phyloP scores from a whole-genome alignment of 2,888 invertebrate genomes.

The Drosophila emarginata region DNA sequence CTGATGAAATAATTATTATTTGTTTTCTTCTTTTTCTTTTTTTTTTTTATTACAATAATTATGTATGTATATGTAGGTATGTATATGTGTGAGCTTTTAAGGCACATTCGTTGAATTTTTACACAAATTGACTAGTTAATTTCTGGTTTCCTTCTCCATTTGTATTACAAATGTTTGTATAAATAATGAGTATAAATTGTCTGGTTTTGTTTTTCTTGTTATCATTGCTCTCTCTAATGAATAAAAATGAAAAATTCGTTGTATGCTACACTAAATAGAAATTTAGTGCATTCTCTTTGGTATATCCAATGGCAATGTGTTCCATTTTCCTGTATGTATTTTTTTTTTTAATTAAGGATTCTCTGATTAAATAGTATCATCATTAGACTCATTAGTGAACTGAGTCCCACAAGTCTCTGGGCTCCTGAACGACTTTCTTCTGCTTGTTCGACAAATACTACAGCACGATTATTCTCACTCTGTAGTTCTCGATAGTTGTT shows the following conservation, averaged over 20 bases:
- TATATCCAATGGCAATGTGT: constrained; percentile 29
- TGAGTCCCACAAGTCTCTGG: constrained; percentile 28
- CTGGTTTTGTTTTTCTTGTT: constrained; percentile 41
- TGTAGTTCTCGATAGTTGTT: constrained; percentile 83
- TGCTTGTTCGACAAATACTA: constrained; percentile 63
- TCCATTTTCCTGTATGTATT: neutral
- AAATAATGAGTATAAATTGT: constrained; percentile 62
- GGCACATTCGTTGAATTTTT: constrained; percentile 60
- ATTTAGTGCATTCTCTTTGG: constrained; percentile 34
- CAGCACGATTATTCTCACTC: constrained; percentile 72
- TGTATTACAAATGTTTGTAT: constrained; percentile 48
- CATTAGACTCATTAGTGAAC: constrained; percentile 27
- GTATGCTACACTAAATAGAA: constrained; percentile 14
- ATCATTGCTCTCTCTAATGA: constrained; percentile 6
- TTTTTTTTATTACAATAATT: constrained; percentile 13
- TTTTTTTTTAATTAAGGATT: constrained; percentile 40
- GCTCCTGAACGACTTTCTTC: constrained; percentile 26
- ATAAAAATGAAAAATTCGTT: constrained; percentile 16
- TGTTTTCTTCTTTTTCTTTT: constrained; percentile 44
- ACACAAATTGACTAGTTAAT: constrained; percentile 68
- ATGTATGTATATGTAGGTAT: constrained; percentile 7
- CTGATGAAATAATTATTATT: constrained; percentile 43
- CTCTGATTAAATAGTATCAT: constrained; percentile 49
- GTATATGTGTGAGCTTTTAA: constrained; percentile 44
- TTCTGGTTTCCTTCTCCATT: constrained; percentile 32